Conservation (phyloP, 2,797 vertebrate genomes). For the Chelonia mydas region DNA sequence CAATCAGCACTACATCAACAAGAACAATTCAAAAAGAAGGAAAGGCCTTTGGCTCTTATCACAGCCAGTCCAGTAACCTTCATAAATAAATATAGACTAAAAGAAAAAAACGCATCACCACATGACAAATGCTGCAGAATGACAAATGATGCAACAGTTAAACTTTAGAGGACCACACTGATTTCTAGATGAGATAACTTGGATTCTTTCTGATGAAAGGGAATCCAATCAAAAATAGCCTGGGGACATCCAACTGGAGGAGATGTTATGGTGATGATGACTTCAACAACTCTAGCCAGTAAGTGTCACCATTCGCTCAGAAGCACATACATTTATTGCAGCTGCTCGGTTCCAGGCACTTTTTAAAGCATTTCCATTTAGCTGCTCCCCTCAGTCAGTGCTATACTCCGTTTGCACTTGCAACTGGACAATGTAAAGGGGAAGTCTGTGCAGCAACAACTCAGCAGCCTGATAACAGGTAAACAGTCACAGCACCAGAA, state of each 20-base stretch:
- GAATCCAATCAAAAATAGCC: conserved; percentile 39
- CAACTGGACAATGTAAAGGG: not conserved
- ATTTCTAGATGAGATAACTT: not conserved
- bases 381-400: not conserved
- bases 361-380: not conserved
- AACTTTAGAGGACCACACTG: conserved; percentile 49
- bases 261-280: not conserved
- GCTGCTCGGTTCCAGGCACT: not conserved
- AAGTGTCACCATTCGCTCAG: conserved; percentile 21
- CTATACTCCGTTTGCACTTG: not conserved
- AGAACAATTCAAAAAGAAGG: conserved; percentile 53
- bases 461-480: fast-evolving
- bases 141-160: conserved; percentile 14
- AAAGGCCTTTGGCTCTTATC: conserved; percentile 34
- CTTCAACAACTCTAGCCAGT: not conserved
- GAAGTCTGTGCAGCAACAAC: not conserved
- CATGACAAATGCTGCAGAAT: conserved; percentile 24
- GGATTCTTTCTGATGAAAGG: conserved; percentile 8
- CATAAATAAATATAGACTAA: conserved; percentile 24
- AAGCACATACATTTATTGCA: not conserved
- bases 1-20: conserved; percentile 59
- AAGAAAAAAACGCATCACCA: not conserved
- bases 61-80: conserved; percentile 36
- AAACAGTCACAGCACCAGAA: not conserved
- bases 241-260: not conserved